Conservation (phyloP, 1,140 invertebrate genomes). For the Vanessa tameamea region DNA sequence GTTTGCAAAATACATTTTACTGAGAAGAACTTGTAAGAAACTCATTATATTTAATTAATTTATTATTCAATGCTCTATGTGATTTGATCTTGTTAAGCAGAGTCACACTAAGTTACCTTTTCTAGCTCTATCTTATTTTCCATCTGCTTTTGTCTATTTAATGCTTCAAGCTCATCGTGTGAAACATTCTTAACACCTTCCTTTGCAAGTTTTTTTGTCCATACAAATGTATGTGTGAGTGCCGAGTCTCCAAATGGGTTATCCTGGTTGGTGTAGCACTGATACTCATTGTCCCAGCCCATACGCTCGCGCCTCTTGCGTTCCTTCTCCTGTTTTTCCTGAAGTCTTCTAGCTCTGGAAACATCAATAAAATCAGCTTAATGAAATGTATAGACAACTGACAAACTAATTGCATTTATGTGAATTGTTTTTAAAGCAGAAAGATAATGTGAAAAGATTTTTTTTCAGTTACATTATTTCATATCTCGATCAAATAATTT, state of each 20-base stretch:
- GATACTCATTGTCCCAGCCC: constrained; percentile 98
- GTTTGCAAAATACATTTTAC: no score
- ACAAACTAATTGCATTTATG: neutral
- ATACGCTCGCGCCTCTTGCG: constrained; percentile 92
- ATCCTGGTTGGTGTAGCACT: constrained; percentile 98
- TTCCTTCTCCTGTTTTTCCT: constrained; percentile 96
- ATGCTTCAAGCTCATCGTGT: constrained; percentile 91
- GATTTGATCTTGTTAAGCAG: neutral
- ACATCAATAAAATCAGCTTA: no score
- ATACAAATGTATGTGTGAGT: constrained; percentile 93
- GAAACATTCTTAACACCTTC: constrained; percentile 92
- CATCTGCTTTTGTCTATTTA: constrained; percentile 92
- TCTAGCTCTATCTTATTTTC: constrained; percentile 94
- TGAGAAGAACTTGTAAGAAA: no score
- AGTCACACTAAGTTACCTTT: constrained; percentile 81
- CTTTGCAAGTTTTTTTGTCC: constrained; percentile 97
- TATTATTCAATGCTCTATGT: no score
- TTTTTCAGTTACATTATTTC: no score
- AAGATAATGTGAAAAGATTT: neutral
- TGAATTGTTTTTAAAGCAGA: neutral
- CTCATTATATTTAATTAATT: no score
- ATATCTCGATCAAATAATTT: no score
- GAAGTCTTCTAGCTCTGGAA: constrained; percentile 87
- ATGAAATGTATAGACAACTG: no score
- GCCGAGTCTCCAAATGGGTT: constrained; percentile 99